phyloP scores from a whole-genome alignment of 2,888 invertebrate species.

The Drosophila glabriapex region DNA sequence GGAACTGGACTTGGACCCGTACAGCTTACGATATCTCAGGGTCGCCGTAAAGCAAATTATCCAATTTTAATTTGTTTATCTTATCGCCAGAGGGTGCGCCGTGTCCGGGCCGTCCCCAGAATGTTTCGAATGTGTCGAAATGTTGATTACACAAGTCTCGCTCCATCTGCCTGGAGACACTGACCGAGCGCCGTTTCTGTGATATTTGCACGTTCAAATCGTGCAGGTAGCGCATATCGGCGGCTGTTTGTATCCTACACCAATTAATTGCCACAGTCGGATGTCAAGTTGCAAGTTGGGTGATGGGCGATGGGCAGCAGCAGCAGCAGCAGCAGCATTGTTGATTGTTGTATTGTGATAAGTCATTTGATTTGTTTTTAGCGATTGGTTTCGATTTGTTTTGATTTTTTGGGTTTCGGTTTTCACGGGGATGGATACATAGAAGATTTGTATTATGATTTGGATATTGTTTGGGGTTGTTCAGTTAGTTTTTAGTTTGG shows the following conservation, averaged over 20 bases:
- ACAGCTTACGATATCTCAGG: conserved; percentile 70
- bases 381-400: conserved; percentile 11
- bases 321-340: conserved; percentile 6
- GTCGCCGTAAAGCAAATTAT: conserved; percentile 85
- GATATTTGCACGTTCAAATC: conserved; percentile 87
- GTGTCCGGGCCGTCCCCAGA: conserved; percentile 93
- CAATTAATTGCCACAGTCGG: conserved; percentile 19
- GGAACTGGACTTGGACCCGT: not conserved
- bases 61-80: conserved; percentile 84
- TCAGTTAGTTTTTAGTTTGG: conserved; percentile 59
- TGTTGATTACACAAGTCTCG: conserved; percentile 89
- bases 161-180: conserved; percentile 85
- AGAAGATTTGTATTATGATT: conserved; percentile 77
- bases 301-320: not conserved
- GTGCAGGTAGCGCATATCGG: conserved; percentile 86
- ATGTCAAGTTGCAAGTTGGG: conserved; percentile 28
- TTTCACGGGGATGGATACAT: conserved; percentile 68
- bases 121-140: conserved; percentile 90
- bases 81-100: conserved; percentile 82
- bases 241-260: conserved; percentile 73
- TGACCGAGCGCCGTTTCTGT: conserved; percentile 85
- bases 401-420: conserved; percentile 24
- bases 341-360: conserved; percentile 25
- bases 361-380: conserved; percentile 30
- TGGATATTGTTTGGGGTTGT: conserved; percentile 46